These are phyloP conservation scores for Stegodyphus mimosarum DNA, from an alignment of 1,140 invertebrate genomes.

Conservation along the genomic window DNA sequence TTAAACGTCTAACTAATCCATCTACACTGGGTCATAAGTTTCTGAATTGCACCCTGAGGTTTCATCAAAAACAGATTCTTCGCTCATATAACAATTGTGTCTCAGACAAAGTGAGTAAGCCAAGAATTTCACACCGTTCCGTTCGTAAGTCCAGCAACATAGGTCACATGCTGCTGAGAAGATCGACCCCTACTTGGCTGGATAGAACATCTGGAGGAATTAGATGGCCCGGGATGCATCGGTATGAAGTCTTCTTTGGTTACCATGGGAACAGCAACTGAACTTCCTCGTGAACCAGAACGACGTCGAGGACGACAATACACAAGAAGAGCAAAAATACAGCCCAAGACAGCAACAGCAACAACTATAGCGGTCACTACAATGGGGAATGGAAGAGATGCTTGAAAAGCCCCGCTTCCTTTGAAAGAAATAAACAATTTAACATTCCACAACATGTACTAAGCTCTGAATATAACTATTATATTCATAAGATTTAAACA, in stretches of 20 bases:
- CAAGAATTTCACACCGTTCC: neutral
- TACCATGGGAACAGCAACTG: constrained; percentile 15
- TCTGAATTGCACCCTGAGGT: no score
- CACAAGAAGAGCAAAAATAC: constrained; percentile 27
- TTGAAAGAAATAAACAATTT: neutral
- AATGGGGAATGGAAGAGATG: constrained; percentile 27
- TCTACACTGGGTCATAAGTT: no score
- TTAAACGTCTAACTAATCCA: no score
- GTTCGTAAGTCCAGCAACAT: neutral
- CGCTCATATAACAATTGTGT: no score
- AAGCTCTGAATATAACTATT: neutral
- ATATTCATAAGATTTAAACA: neutral
- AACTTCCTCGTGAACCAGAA: neutral
- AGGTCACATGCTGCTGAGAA: neutral
- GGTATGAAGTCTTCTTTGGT: constrained; percentile 50
- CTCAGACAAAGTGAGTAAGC: no score
- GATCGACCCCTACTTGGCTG: neutral
- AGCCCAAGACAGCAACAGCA: constrained; percentile 14
- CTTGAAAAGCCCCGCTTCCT: constrained; percentile 7
- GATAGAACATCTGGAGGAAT: neutral
- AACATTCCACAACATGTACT: neutral
- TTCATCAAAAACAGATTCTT: no score
- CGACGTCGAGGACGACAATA: constrained; percentile 34
- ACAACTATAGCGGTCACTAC: constrained; percentile 39
- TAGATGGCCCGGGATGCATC: constrained; percentile 11